phyloP scores from a whole-genome alignment of 2,113 vertebrate species.

The Gallinago media region DNA sequence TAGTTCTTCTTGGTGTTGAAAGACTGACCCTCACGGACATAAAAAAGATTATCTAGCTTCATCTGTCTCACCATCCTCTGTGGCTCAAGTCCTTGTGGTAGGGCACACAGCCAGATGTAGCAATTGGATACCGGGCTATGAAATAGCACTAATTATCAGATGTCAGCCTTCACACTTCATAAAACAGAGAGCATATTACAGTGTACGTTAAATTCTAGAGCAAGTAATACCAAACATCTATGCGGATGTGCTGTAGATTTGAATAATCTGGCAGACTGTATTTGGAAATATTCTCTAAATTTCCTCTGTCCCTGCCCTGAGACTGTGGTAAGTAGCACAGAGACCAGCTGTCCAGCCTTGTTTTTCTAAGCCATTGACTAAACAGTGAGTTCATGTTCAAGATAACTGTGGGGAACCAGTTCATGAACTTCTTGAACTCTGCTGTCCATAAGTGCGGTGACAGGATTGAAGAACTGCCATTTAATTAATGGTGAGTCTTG shows the following conservation, averaged over 20 bases:
- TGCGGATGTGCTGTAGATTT: neutral
- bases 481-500: slow-evolving; percentile 34
- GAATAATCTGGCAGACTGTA: slow-evolving; percentile 27
- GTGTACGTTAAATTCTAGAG: neutral
- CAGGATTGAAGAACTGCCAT: slow-evolving; percentile 37
- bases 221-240: slow-evolving; percentile 20
- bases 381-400: slow-evolving; percentile 80
- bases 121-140: neutral
- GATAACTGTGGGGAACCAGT: slow-evolving; percentile 79
- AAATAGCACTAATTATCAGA: slow-evolving; percentile 36
- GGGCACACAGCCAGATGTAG: slow-evolving; percentile 42
- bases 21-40: slow-evolving; percentile 52
- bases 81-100: slow-evolving; percentile 59
- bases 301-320: slow-evolving; percentile 70
- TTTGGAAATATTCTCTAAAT: slow-evolving; percentile 62
- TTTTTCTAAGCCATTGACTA: slow-evolving; percentile 83
- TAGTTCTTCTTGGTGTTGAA: slow-evolving; percentile 74
- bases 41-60: slow-evolving; percentile 57
- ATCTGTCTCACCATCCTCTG: slow-evolving; percentile 57
- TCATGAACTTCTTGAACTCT: slow-evolving; percentile 81
- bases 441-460: slow-evolving; percentile 40
- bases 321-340: slow-evolving; percentile 79
- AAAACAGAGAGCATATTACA: slow-evolving; percentile 27
- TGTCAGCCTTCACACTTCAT: slow-evolving; percentile 39
- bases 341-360: slow-evolving; percentile 75